phyloP scores from a whole-genome alignment of 2,888 invertebrate genomes.

The Gandaritis pyraliata region DNA sequence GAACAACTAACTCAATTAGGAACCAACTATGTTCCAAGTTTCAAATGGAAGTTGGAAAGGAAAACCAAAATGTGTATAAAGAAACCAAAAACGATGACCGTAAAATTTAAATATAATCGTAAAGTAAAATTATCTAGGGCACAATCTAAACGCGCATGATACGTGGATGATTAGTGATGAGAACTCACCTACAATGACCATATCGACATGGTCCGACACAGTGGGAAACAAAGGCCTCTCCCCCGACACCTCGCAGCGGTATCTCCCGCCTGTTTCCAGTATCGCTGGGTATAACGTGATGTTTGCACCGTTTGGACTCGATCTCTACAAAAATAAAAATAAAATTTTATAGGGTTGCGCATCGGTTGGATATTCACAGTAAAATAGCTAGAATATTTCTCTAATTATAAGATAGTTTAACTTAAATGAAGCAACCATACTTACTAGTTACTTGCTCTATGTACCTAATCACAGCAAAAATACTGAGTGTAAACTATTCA shows the following conservation, averaged over 20 bases:
- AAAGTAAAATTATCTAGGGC: too few relatives aligned
- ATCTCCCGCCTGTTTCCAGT: conserved; percentile 88
- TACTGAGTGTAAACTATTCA: too few relatives aligned
- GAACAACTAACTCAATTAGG: conserved; percentile 47
- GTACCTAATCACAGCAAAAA: too few relatives aligned
- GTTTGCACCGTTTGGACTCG: conserved; percentile 86
- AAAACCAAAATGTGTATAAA: not conserved
- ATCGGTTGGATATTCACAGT: conserved; percentile 5
- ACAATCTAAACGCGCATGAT: too few relatives aligned
- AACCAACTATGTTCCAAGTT: conserved; percentile 33
- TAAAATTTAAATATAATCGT: too few relatives aligned
- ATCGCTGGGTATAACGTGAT: conserved; percentile 88
- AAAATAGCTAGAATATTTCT: not conserved
- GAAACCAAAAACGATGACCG: too few relatives aligned
- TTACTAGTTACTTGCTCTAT: too few relatives aligned
- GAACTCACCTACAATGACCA: conserved; percentile 89
- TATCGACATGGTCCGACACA: conserved; percentile 89
- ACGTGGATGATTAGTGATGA: not conserved
- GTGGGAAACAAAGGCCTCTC: conserved; percentile 91
- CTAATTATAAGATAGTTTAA: not conserved
- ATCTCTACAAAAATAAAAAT: conserved; percentile 73
- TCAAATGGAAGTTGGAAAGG: conserved; percentile 20
- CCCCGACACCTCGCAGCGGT: conserved; percentile 91
- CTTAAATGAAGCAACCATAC: not conserved
- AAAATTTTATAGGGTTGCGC: conserved; percentile 22